Evolutionary conservation across 2,797 vertebrate species (phyloP), one percentile per base, ranked within the genome.

Genomic region (Xiphorhynchus erythropygius): DNA sequence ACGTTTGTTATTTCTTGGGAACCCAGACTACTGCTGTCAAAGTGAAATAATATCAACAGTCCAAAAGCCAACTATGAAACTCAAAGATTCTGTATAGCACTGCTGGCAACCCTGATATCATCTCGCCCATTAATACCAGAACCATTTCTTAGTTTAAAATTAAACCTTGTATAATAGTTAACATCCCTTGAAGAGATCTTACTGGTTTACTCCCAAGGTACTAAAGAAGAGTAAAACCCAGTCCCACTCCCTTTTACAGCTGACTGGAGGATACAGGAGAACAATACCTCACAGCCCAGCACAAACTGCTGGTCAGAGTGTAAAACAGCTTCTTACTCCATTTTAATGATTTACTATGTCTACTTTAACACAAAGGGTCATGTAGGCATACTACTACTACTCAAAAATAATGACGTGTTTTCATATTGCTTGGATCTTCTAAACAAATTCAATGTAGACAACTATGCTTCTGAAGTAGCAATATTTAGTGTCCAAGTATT

Each of bases 21-120:
- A 89, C n/a, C n/a, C 57, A 87, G 50, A 82, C 35, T 82, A 35
- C 30, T 63, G 23, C 59, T 82, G 81, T 90, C 80, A 83, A 89
- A 96, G n/a, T 63, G 81, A 94, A 94, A 64, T 78, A 88, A 10
- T 57, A 91, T 18, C 52, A 92, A 65, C 55, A 90, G 39, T 32
- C 39, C 53, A 84, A 87, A 86, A 94, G 15, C 27, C 46, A 88
- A 23, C 37, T 44, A 41, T 11, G 65, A 91, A 78, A 81, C 73
- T 53, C 27, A 78, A 71, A 42, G 73, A 71, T 60, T 86, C 73
- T 68, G 23, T 24, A 30, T 2, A 65, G 59, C 8, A 3, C 19
- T 59, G 46, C 47, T 62, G n/a, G 39, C 32, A 65, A 52, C 19
- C 19, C 21, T 39, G 46, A 7, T 44, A 79, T 13, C 56, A 63